These are phyloP conservation scores for Conus canariensis DNA, from an alignment of 2,888 invertebrate species.

Conservation along the genomic window DNA sequence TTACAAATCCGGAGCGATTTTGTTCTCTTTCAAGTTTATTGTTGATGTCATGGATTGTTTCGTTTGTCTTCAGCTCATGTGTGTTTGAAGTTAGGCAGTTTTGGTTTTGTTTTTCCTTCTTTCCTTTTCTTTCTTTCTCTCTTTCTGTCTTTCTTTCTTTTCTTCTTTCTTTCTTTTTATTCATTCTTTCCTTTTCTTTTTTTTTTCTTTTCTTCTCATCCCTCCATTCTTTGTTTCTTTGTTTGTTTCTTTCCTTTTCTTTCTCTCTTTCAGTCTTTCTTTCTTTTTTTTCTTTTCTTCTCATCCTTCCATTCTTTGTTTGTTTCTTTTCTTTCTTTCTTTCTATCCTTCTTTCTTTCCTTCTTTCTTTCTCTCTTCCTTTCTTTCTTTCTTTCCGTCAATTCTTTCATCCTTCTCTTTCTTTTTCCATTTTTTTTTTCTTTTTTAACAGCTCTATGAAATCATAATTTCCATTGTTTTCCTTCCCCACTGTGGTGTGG, in stretches of 20 bases:
- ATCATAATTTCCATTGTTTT: too few species aligned
- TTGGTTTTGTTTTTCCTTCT: too few species aligned
- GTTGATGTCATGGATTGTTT: too few species aligned
- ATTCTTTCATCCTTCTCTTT: neutral
- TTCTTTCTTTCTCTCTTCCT: neutral
- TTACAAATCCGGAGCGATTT: too few species aligned
- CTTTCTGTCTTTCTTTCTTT: too few species aligned
- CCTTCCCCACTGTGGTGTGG: neutral
- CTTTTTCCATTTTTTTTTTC: neutral
- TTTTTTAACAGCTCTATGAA: neutral
- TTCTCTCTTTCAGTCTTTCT: neutral
- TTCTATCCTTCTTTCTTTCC: neutral
- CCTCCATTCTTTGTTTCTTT: neutral
- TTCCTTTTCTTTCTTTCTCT: too few species aligned
- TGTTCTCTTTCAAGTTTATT: too few species aligned
- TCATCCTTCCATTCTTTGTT: neutral
- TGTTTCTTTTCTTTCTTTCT: neutral
- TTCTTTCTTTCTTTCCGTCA: neutral
- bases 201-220: too few species aligned
- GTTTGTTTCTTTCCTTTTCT: neutral
- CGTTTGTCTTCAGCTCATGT: too few species aligned
- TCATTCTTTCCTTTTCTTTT: too few species aligned
- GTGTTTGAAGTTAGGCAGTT: too few species aligned
- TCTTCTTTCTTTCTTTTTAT: too few species aligned
- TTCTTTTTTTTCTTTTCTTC: neutral